Evolutionary conservation across 1,140 invertebrate genomes (phyloP).

Genomic region (Apis florea): DNA sequence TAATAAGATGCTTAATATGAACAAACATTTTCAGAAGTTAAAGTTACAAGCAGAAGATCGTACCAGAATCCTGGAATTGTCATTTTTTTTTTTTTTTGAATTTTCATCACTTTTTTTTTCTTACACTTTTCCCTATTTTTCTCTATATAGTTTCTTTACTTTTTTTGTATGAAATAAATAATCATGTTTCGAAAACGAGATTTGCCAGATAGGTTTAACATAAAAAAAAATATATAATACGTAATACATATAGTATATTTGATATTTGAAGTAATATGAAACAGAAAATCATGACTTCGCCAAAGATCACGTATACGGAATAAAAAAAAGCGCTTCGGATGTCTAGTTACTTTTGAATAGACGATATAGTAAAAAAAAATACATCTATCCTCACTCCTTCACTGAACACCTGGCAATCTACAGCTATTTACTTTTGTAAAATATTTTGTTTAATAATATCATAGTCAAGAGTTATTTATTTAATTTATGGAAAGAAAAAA

Average conservation of each 20-base stretch:
- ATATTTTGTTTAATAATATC: constrained; percentile 73
- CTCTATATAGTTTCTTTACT: neutral
- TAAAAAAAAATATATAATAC: neutral
- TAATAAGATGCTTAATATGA: neutral
- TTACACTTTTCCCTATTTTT: neutral
- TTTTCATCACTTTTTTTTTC: neutral
- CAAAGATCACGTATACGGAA: constrained; percentile 50
- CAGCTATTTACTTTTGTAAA: constrained; percentile 77
- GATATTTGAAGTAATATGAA: constrained; percentile 36
- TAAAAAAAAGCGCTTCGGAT: constrained; percentile 50
- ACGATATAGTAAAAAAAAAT: constrained; percentile 45
- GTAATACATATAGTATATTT: neutral
- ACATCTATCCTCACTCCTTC: constrained; percentile 59
- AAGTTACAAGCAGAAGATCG: neutral
- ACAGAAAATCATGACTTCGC: constrained; percentile 52
- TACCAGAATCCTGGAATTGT: neutral
- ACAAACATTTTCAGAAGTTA: neutral
- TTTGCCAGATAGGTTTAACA: constrained; percentile 11
- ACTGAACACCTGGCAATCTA: constrained; percentile 63
- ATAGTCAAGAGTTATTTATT: constrained; percentile 77
- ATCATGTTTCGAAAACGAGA: neutral
- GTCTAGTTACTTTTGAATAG: constrained; percentile 68
- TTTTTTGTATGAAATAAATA: neutral
- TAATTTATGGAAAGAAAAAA: constrained; percentile 76
- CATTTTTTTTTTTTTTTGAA: neutral